Base-by-base conservation (phyloP, 2,113 vertebrate species). In the Orycteropus afer region DNA sequence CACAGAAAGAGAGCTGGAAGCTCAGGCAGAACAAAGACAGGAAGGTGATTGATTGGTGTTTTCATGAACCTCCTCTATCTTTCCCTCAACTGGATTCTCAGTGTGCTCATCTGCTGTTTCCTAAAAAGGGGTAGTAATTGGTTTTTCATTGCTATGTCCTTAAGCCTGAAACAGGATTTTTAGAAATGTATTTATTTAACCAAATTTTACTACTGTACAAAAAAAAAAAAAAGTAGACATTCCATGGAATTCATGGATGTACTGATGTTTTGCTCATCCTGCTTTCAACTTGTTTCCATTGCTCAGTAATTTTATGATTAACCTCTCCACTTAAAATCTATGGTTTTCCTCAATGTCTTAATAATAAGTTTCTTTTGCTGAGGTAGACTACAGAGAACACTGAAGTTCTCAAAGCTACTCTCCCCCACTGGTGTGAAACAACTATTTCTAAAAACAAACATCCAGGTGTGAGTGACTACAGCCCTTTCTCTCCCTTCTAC, bases 401-500 rank as follows among this genome's bases (percentile, higher is more conserved):
- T 9, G 17, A 69, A 37, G 67, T 37, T 69, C 67, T 82, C 78
- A 40, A 49, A 57, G 40, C 18, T 27, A 45, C 7, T 2, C 51
- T 34, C 47, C 11, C 82, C 23, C 49, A 0, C 3, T 17, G 2
- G 57, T 74, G 2, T 0, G 11, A 82, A 63, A 42, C 20, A 13
- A 11, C 57, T 27, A 0, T 78, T 67, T 59, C 40, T 25, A 40
- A 61, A n/a, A 67, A 37, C 18, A 1, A 25, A 57, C 37, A 32
- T 25, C n/a, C n/a, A 32, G 0, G 32, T 32, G 14, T 0, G 2
- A 34, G 14, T 0, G 2, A 34, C 78, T 47, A 17, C 25, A 40
- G 34, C 49, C 29, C 42, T 4, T 57, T 51, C 42, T 69, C 67
- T 83, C 47, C 29, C 29, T 65, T 0, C 32, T 6, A 32, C 25